These are phyloP conservation scores for Hyaena hyaena DNA, from an alignment of 2,113 vertebrate species.

Conservation along the genomic window DNA sequence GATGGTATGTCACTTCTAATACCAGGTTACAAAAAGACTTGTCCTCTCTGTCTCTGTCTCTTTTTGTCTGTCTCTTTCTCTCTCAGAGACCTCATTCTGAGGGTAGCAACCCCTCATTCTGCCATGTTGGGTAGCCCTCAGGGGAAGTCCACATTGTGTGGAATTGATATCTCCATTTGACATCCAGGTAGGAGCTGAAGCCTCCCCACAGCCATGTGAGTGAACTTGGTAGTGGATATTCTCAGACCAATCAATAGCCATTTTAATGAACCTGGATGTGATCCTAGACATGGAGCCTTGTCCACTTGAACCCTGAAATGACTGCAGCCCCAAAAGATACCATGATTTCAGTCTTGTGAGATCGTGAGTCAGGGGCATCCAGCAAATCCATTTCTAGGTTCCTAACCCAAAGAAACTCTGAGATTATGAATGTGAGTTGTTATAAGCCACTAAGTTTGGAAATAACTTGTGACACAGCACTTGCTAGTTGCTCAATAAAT, in stretches of 20 bases:
- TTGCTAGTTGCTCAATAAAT: not conserved
- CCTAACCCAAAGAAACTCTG: not conserved
- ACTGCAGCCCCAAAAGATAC: not conserved
- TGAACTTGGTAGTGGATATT: not conserved
- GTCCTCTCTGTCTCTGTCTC: not conserved
- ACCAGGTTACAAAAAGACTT: not conserved
- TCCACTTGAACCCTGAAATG: not conserved
- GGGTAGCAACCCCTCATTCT: not conserved
- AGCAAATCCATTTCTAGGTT: not conserved
- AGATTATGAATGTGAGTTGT: not conserved
- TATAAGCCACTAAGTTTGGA: not conserved
- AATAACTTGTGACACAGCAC: not conserved
- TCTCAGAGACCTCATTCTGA: not conserved
- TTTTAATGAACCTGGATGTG: not conserved
- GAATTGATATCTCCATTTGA: not conserved
- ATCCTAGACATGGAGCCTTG: not conserved
- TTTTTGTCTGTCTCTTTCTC: not conserved
- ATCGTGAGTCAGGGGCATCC: accelerated
- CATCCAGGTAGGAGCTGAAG: not conserved
- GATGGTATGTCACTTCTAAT: not conserved
- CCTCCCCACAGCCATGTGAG: not conserved
- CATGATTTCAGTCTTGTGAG: not conserved
- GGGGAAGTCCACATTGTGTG: not conserved
- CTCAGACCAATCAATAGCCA: not conserved
- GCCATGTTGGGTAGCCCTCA: not conserved